phyloP scores from a whole-genome alignment of 1,140 invertebrate species.

The Nautilus pompilius region DNA sequence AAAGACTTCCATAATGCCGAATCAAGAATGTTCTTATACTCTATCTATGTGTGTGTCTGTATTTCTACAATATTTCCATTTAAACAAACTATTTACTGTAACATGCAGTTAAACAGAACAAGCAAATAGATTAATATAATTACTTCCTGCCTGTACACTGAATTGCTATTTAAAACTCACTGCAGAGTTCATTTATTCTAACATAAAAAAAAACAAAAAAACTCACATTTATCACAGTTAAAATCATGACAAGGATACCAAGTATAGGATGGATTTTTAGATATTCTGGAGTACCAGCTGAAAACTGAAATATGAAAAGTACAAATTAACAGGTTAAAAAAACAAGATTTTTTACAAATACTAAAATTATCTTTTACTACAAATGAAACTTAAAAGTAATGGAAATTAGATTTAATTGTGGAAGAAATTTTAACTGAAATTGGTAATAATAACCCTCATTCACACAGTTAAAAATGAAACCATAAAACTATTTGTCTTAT shows the following conservation, averaged over 20 bases:
- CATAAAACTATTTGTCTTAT: too few relatives aligned
- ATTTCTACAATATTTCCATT: neutral
- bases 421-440: too few relatives aligned
- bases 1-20: too few relatives aligned
- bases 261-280: conserved; percentile 44
- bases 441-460: too few relatives aligned
- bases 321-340: neutral
- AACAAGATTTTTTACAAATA: neutral
- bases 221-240: conserved; percentile 48
- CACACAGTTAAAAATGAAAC: too few relatives aligned
- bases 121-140: neutral
- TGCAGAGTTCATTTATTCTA: neutral
- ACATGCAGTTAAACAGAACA: neutral
- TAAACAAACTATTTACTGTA: neutral
- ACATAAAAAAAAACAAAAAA: neutral
- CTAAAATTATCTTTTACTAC: neutral
- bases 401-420: too few relatives aligned
- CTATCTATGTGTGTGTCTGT: neutral
- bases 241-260: conserved; percentile 44
- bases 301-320: conserved; percentile 24
- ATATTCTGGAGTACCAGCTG: conserved; percentile 23
- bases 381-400: conserved; percentile 3
- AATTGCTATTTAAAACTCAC: neutral
- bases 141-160: neutral
- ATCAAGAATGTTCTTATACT: too few relatives aligned